Evolutionary conservation across 2,888 invertebrate genomes (phyloP).

Genomic region (Synergus itoensis): DNA sequence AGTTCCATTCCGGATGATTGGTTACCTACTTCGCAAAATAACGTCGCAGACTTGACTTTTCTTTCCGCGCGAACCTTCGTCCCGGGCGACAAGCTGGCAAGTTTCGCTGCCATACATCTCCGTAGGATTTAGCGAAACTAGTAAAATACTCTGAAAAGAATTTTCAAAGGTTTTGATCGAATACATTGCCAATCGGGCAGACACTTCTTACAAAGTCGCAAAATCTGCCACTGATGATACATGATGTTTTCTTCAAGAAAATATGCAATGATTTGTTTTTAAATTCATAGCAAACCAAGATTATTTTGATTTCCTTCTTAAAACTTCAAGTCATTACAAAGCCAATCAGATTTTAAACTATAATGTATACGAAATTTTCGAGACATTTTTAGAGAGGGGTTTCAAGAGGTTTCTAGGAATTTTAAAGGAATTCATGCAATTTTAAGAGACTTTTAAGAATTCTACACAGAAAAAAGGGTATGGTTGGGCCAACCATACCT

Average conservation of each 20-base stretch:
- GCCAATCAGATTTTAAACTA: too few species aligned
- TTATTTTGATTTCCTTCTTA: too few species aligned
- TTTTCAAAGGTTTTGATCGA: constrained; percentile 9
- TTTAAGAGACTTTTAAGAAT: too few species aligned
- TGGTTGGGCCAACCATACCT: too few species aligned
- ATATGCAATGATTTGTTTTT: too few species aligned
- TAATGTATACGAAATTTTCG: too few species aligned
- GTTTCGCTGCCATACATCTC: constrained; percentile 3
- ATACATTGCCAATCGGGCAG: background rate
- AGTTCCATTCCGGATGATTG: constrained; percentile 45
- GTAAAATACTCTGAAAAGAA: background rate
- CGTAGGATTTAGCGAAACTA: background rate
- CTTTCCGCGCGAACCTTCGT: constrained; percentile 29
- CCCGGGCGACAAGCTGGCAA: constrained; percentile 15
- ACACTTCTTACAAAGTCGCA: background rate
- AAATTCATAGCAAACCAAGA: too few species aligned
- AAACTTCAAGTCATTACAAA: too few species aligned
- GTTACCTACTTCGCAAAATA: constrained; percentile 42
- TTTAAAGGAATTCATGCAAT: too few species aligned
- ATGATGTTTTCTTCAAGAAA: background rate
- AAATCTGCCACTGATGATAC: background rate
- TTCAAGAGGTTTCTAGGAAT: too few species aligned
- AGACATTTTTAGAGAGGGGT: too few species aligned
- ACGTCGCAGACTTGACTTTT: constrained; percentile 26
- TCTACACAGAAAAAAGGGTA: too few species aligned